phyloP scores from a whole-genome alignment of 2,113 vertebrate species.

The Tor tambroides region DNA sequence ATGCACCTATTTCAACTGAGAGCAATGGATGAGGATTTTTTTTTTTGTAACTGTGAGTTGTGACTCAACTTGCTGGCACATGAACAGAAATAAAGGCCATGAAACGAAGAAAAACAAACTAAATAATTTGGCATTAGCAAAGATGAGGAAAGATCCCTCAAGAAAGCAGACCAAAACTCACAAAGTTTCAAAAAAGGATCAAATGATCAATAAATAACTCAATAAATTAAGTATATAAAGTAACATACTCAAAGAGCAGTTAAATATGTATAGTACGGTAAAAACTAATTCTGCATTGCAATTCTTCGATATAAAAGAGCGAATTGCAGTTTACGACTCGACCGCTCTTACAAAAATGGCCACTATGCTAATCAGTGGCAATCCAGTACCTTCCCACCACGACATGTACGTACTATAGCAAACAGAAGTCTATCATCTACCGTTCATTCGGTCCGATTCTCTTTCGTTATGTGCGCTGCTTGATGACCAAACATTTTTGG shows the following conservation, averaged over 20 bases:
- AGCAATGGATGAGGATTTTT: not conserved
- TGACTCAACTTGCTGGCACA: conserved; percentile 31
- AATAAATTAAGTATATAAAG: conserved; percentile 56
- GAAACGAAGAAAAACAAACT: conserved; percentile 6
- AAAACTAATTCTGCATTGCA: conserved; percentile 47
- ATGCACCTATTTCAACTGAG: conserved; percentile 23
- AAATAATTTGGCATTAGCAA: conserved; percentile 43
- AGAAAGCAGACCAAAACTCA: conserved; percentile 40
- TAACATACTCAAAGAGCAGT: conserved; percentile 39
- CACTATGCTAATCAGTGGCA: conserved; percentile 72
- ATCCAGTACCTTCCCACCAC: conserved; percentile 67
- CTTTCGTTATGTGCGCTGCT: not conserved
- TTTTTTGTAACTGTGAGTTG: conserved; percentile 22
- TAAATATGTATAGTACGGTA: conserved; percentile 48
- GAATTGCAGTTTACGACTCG: conserved; percentile 64
- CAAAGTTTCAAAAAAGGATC: conserved; percentile 22
- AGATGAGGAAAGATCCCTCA: conserved; percentile 34
- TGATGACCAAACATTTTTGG: not conserved
- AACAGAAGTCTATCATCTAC: conserved; percentile 22
- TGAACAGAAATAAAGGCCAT: not conserved
- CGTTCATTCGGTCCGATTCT: not conserved
- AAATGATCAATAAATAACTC: conserved; percentile 50
- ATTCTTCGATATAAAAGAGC: conserved; percentile 72
- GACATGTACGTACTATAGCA: conserved; percentile 52
- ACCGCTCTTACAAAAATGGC: conserved; percentile 70